Base-by-base conservation (phyloP, 2,888 invertebrate species). In the Germaria angustata region DNA sequence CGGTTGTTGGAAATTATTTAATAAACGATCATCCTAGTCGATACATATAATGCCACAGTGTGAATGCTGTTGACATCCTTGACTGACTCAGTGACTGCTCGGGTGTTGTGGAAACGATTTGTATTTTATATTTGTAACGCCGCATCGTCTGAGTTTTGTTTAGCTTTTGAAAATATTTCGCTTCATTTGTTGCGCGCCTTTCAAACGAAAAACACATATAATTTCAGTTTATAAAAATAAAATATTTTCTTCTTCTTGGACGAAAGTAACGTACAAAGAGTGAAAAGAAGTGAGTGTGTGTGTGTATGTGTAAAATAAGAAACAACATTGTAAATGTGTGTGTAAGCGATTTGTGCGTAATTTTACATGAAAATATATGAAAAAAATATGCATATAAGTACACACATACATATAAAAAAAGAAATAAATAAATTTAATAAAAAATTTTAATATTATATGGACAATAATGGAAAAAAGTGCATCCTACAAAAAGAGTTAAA, bases 171-270 rank as follows among this genome's bases (percentile, higher is more conserved):
- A 81, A 80, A 81, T 85, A 17, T 85, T 85, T 86, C 86, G 87
- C 85, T 88, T 88, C 89, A 89, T 88, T 89, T 89, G 86, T 88
- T 87, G 79, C 82, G 82, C 82, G 82, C 71, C 79, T 73, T 79
- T 79, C 82, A 61, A 76, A 79, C 79, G 76, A 80, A 76, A 76
- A 79, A 68, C 82, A 82, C 82, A 76, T 61, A 28, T 55, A 65
- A 51, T 51, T 49, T 68, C 55, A 13, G 9, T 36, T 36, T n/a
- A 28, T 17, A 49, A 15, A 11, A 20, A 46, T 53, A 8, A 7
- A 1, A 39, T 28, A 34, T 39, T 55, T 11, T 36, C 15, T 20
- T 6, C n/a, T 68, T 34, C 57, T 59, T 65, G 32, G 1, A 22
- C 46, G 53, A 61, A 32, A 55, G n/a, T 57, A 75, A 65, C 57